Percentiles rank a stretch among this genome's conserved stretches.
These are phyloP conservation scores for Notamacropus eugenii DNA, from an alignment of 2,797 vertebrate genomes.

Conservation along the genomic window DNA sequence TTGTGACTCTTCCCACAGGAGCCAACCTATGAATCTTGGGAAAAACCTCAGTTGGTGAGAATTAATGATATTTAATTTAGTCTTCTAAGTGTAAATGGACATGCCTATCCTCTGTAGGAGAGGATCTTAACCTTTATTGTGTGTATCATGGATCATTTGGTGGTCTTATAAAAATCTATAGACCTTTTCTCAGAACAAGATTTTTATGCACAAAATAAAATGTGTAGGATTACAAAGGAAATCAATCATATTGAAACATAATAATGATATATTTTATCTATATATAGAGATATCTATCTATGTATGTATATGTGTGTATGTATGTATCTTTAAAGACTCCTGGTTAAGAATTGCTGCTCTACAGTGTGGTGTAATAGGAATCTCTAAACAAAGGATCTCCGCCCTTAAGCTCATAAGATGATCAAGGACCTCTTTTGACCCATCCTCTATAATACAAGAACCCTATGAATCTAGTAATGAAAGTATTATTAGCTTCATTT, in stretches of 20 bases:
- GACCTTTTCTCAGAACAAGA: background rate
- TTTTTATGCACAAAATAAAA: background rate
- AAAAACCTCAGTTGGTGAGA: background rate
- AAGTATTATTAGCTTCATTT: background rate
- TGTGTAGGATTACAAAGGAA: background rate
- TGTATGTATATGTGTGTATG: background rate
- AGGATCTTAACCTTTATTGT: background rate
- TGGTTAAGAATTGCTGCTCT: background rate
- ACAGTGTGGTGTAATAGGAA: background rate
- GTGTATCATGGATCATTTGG: background rate
- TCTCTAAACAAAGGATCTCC: background rate
- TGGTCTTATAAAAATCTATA: background rate
- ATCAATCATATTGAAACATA: background rate
- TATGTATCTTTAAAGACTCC: background rate
- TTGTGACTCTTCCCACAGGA: background rate
- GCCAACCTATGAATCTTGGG: background rate
- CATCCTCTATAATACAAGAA: background rate
- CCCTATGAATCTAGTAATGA: background rate
- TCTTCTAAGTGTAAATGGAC: background rate
- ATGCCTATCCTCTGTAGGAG: background rate
- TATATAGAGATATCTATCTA: background rate
- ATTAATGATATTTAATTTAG: background rate
- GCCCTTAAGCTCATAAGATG: background rate
- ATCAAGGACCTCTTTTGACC: background rate
- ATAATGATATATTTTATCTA: background rate